Conservation (phyloP, 2,797 vertebrate species). For the Chromobotia macracanthus region DNA sequence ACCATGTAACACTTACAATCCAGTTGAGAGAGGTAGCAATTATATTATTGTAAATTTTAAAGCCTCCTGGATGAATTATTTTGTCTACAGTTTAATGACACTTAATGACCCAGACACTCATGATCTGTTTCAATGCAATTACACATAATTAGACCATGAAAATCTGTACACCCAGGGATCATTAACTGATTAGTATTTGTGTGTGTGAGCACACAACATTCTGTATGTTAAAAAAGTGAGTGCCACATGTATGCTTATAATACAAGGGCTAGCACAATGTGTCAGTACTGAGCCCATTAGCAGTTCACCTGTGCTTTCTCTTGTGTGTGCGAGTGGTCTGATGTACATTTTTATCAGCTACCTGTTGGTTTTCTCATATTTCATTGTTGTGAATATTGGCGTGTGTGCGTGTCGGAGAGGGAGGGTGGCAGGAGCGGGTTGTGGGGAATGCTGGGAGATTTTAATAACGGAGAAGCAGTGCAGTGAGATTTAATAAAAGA, state of each 20-base stretch:
- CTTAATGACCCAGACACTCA: not conserved
- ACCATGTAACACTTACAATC: not conserved
- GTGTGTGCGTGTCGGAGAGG: conserved; percentile 59
- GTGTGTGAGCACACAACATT: not conserved
- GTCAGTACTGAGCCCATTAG: conserved; percentile 21
- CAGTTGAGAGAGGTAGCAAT: not conserved
- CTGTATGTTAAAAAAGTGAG: not conserved
- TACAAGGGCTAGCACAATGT: not conserved
- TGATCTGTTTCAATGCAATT: conserved; percentile 21
- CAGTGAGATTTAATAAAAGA: conserved; percentile 95
- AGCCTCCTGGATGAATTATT: not conserved
- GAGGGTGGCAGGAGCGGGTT: conserved; percentile 74
- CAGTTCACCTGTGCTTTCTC: conserved; percentile 42
- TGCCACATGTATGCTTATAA: conserved; percentile 7
- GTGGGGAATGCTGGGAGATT: conserved; percentile 92
- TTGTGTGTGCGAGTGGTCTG: conserved; percentile 72
- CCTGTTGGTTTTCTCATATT: conserved; percentile 62
- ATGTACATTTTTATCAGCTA: conserved; percentile 66
- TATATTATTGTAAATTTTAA: not conserved
- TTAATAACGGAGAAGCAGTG: conserved; percentile 95
- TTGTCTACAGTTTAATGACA: conserved; percentile 8
- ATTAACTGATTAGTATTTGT: not conserved
- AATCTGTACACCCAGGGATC: not conserved
- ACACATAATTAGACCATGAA: conserved; percentile 34
- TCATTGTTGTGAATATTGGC: conserved; percentile 56